Base-by-base conservation (phyloP, 1,140 invertebrate genomes). In the Habropoda laboriosa region DNA sequence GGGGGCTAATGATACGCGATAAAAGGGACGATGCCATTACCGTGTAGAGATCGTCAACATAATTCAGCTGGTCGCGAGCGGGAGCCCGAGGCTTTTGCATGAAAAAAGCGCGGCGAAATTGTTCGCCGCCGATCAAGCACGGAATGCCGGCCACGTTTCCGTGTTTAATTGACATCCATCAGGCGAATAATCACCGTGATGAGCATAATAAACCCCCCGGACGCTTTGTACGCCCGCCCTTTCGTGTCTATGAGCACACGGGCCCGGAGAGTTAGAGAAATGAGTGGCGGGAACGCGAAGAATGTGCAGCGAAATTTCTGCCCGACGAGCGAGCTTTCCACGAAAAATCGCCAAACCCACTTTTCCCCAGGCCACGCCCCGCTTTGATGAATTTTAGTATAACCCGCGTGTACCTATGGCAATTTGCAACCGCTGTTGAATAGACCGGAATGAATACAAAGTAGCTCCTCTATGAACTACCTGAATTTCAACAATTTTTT, bases 141-240 rank as follows among this genome's bases (percentile, higher is more conserved):
- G 64, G 74, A 58, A 70, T 77, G 51, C 53, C 32, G 32, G n/a
- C 51, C 42, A 70, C 74, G 53, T 70, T 77, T 77, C 16, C 64
- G 53, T 77, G 64, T 60, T 71, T 77, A 77, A 77, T 77, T 77
- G 75, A 71, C 66, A 60, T 71, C 42, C 75, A 49, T 77, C 75
- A 70, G n/a, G 53, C 64, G 64, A 57, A 77, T 77, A 70, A 77
- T 77, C 74, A 45, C 53, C 53, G 42, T 27, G 32, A 70, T 42
- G 53, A 16, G 64, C 64, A 70, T 57, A 77, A 70, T 70, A 77
- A 66, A 66, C 42, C 49, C 60, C 18, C 7, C n/a, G n/a, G n/a
- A 21, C 27, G 63, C 27, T 67, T 40, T 18, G 51, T 18, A 21
- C 35, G 5, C 40, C n/a, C 16, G 24, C 30, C 24, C 30, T 47